These are phyloP conservation scores for Agrochola lychnidis DNA, from an alignment of 2,888 invertebrate genomes.

Conservation along the genomic window DNA sequence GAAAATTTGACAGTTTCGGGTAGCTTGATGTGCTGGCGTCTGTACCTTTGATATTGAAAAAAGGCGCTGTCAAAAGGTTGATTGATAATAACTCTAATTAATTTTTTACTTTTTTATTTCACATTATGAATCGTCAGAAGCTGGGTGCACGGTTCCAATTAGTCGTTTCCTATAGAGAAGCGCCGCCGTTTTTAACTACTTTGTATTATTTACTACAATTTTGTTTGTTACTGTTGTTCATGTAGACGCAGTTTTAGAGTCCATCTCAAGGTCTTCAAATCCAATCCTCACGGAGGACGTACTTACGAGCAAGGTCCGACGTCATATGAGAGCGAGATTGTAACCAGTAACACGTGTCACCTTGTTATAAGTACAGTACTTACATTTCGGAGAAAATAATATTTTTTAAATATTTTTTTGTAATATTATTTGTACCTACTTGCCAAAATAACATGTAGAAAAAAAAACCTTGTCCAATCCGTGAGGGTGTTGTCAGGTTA, in stretches of 20 bases:
- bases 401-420: not conserved
- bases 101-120: too few relatives aligned
- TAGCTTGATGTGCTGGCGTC: too few relatives aligned
- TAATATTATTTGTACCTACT: not conserved
- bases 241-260: constrained; percentile 23
- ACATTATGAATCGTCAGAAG: too few relatives aligned
- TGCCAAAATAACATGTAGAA: too few relatives aligned
- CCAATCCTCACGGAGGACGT: constrained; percentile 8
- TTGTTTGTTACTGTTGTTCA: not conserved
- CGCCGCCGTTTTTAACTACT: not conserved
- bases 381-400: constrained; percentile 6
- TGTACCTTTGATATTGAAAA: too few relatives aligned
- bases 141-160: too few relatives aligned
- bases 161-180: too few relatives aligned
- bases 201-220: not conserved
- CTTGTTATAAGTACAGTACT: not conserved
- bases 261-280: constrained; percentile 45
- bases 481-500: too few relatives aligned
- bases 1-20: too few relatives aligned
- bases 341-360: constrained; percentile 8
- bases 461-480: too few relatives aligned
- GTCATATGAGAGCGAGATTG: constrained; percentile 18
- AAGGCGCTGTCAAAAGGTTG: too few relatives aligned
- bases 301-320: constrained; percentile 26
- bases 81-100: too few relatives aligned